A percentile compares a stretch with the other conserved stretches of the same genome.
Evolutionary conservation across 2,888 invertebrate species (phyloP).

Genomic region (Rhagophthalmus giganteus): DNA sequence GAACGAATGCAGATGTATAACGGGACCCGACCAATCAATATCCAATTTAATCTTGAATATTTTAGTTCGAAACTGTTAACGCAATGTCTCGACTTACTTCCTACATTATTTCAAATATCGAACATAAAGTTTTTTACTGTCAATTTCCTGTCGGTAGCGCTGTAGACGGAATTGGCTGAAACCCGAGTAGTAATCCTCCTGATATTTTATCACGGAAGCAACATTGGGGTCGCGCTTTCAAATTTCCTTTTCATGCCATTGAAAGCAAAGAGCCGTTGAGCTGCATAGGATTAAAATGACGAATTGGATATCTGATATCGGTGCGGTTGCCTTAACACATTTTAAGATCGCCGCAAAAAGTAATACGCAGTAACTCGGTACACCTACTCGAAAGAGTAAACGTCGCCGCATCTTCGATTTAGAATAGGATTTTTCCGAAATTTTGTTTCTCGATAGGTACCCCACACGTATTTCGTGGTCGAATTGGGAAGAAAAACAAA

Average conservation of each 20-base stretch:
- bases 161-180: constrained; percentile 27
- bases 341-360: no score
- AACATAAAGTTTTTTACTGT: constrained; percentile 32
- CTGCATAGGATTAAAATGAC: constrained; percentile 36
- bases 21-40: constrained; percentile 10
- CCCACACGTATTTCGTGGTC: no score
- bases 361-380: neutral
- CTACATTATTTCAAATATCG: constrained; percentile 23
- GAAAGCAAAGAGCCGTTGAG: constrained; percentile 25
- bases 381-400: no score
- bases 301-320: constrained; percentile 35
- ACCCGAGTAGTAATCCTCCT: constrained; percentile 34
- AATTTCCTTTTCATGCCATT: constrained; percentile 37
- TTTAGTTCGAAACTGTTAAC: constrained; percentile 10
- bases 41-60: constrained; percentile 18
- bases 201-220: constrained; percentile 38
- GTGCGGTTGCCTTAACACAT: constrained; percentile 20
- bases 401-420: no score
- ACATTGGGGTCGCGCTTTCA: constrained; percentile 35
- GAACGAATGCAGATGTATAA: constrained; percentile 2
- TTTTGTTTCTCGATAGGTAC: no score
- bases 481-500: no score
- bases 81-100: constrained; percentile 19
- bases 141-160: constrained; percentile 33
- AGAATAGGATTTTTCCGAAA: no score